phyloP scores from a whole-genome alignment of 2,113 vertebrate genomes.

The Rana temporaria region DNA sequence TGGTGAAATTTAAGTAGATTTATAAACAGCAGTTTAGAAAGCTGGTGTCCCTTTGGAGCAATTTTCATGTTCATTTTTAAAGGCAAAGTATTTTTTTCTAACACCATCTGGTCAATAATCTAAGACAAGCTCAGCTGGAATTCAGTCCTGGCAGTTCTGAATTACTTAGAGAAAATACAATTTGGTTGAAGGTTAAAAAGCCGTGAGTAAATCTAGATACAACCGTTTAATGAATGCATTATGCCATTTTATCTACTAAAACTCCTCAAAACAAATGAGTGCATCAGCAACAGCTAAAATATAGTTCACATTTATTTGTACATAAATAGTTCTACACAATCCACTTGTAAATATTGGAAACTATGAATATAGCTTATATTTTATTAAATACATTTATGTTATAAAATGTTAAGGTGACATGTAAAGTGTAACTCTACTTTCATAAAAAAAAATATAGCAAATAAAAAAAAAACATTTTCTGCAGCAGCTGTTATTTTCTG shows the following conservation, averaged over 20 bases:
- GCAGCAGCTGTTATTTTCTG: no score
- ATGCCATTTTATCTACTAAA: conserved; percentile 10
- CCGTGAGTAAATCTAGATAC: conserved; percentile 7
- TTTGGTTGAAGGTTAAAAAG: conserved; percentile 27
- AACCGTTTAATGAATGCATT: background rate
- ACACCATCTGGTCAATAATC: conserved; percentile 24
- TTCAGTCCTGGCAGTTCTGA: background rate
- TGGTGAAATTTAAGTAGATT: background rate
- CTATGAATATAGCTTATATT: no score
- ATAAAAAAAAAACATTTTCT: no score
- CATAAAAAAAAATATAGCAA: no score
- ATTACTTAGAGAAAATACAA: conserved; percentile 9
- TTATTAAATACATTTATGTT: no score
- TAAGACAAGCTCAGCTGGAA: background rate
- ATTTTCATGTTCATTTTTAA: background rate
- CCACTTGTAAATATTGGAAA: background rate
- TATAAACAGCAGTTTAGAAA: conserved; percentile 2
- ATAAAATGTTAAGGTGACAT: no score
- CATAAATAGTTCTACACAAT: background rate
- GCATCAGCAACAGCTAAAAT: background rate
- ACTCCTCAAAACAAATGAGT: background rate
- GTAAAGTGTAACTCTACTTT: no score
- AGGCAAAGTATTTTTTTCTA: conserved; percentile 7
- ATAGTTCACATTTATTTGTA: background rate
- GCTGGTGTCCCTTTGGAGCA: background rate